Conservation (phyloP, 2,113 vertebrate genomes). For the Melozone crissalis region DNA sequence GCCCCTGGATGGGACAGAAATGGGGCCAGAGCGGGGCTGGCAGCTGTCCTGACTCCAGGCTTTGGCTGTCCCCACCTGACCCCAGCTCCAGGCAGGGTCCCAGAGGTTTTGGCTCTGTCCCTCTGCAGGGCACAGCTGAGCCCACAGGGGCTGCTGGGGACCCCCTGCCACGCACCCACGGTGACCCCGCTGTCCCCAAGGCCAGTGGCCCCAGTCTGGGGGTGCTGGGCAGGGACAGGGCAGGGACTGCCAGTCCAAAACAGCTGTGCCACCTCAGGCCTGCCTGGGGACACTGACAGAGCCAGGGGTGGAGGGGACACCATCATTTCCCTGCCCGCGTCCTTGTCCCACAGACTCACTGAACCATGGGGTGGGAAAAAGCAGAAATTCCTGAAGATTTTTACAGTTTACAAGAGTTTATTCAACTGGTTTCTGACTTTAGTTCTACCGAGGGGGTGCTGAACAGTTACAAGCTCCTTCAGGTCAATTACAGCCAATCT, state of each 20-base stretch:
- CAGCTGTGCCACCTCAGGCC: not conserved
- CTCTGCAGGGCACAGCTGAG: not conserved
- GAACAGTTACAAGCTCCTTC: conserved; percentile 89
- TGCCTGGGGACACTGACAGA: not conserved
- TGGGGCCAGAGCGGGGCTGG: fast-evolving
- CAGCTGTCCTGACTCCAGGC: not conserved
- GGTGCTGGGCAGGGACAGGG: not conserved
- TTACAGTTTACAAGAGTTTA: conserved; percentile 87
- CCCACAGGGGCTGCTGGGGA: not conserved
- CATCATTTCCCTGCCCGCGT: not conserved
- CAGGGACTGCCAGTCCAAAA: fast-evolving
- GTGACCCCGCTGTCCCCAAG: not conserved
- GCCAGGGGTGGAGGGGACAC: not conserved
- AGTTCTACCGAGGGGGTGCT: conserved; percentile 88
- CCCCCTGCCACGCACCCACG: fast-evolving
- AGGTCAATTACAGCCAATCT: conserved; percentile 84
- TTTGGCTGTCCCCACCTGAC: not conserved
- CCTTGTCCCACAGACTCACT: fast-evolving
- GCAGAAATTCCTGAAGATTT: not conserved
- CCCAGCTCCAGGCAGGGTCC: fast-evolving
- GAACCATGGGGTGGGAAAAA: not conserved
- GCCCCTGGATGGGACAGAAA: not conserved
- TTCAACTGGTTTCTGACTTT: conserved; percentile 90
- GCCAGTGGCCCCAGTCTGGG: fast-evolving
- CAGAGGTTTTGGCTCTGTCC: not conserved